Evolutionary conservation across 2,113 vertebrate genomes (phyloP), one percentile per base, ranked within the genome.

Genomic region (Ictalurus furcatus): DNA sequence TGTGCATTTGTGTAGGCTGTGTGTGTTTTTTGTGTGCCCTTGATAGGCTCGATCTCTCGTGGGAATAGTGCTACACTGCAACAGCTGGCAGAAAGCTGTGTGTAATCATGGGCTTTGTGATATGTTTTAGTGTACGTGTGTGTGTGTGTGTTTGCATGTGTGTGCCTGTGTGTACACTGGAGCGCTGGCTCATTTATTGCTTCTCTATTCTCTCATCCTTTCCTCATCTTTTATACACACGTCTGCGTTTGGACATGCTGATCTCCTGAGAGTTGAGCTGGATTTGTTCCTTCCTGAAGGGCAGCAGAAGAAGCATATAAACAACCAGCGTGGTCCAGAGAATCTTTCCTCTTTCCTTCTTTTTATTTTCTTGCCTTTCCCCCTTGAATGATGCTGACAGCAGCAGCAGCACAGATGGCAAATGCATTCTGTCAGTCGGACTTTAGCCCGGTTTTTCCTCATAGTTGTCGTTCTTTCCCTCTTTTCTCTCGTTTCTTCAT

Each of bases 41-140:
- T 56, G 65, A 28, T 30, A 28, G 76, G n/a, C 78, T 80, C 8
- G 4, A 34, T n/a, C 48, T 74, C 8, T 71, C 40, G 14, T 90
- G 74, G 81, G 85, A 90, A 85, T 44, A 13, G 34, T 63, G 56
- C 76, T 37, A 9, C 34, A 54, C 59, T 88, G 21, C 84, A 86
- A 85, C 90, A 87, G 92, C 88, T 88, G 90, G 82, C 76, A 83
- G 67, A 90, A 71, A 89, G 76, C 88, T 86, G 84, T 85, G 82
- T 90, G 88, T 88, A 89, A 86, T 89, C 71, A 89, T 81, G 78
- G 52, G 69, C 74, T 90, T 88, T 88, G 80, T 90, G 86, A 86
- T 88, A 81, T 63, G 86, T 73, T 73, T 54, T 71, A 87, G 73
- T 84, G 58, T 88, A 54, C 67, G 84, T 86, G 87, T 88, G 82